Conservation (phyloP, 2,113 vertebrate species). For the Malurus alboscapulatus region DNA sequence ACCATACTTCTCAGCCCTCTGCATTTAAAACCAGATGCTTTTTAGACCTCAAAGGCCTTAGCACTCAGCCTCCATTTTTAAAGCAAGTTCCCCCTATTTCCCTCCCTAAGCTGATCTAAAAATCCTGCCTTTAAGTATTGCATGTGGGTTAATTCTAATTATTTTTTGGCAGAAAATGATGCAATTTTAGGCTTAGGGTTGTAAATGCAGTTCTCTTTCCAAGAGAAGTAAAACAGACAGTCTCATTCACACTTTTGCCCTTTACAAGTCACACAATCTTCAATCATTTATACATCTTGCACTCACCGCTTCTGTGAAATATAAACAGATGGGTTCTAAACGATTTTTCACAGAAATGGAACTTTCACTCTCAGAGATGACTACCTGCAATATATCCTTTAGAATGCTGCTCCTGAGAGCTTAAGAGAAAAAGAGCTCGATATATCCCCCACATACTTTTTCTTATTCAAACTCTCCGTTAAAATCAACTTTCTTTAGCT, state of each 20-base stretch:
- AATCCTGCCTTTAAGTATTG: not conserved
- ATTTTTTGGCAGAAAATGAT: slow-evolving; percentile 13
- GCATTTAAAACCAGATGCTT: not conserved
- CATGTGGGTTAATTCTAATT: not conserved
- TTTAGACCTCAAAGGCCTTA: not conserved
- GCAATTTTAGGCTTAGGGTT: not conserved
- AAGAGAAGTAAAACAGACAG: slow-evolving; percentile 43
- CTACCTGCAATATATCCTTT: slow-evolving; percentile 17
- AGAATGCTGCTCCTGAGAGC: not conserved
- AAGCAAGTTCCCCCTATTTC: not conserved
- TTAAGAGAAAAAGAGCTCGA: not conserved
- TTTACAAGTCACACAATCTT: slow-evolving; percentile 62
- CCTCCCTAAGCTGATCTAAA: not conserved
- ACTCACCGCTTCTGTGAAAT: slow-evolving; percentile 7
- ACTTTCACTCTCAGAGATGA: slow-evolving; percentile 12
- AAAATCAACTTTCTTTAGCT: not conserved
- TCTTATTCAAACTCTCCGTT: not conserved
- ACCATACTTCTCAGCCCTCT: not conserved
- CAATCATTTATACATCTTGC: slow-evolving; percentile 63
- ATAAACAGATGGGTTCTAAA: slow-evolving; percentile 56
- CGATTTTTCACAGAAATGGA: slow-evolving; percentile 35
- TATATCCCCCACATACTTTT: not conserved
- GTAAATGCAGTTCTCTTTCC: slow-evolving; percentile 13
- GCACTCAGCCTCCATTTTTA: not conserved
- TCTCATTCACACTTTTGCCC: slow-evolving; percentile 59